These are phyloP conservation scores for Lampropteryx suffumata DNA, from an alignment of 2,888 invertebrate genomes.

Conservation along the genomic window DNA sequence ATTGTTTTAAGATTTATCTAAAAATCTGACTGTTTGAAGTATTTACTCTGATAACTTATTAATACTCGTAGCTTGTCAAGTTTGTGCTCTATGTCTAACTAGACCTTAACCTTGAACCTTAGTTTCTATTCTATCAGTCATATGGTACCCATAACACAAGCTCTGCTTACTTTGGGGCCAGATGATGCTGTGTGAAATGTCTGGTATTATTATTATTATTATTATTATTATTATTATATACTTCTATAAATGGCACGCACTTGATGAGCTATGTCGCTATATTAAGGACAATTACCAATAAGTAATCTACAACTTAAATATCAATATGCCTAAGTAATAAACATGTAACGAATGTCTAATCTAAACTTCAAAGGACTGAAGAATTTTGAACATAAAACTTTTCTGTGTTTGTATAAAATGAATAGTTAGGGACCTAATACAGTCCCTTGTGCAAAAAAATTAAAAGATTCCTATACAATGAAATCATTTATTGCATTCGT, in stretches of 20 bases:
- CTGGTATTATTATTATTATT: no score
- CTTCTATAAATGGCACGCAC: neutral
- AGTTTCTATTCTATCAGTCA: no score
- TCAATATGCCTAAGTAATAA: slow-evolving; percentile 10
- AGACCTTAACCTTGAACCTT: slow-evolving; percentile 1
- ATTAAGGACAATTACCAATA: slow-evolving; percentile 19
- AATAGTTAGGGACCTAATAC: slow-evolving; percentile 11
- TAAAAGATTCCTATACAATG: no score
- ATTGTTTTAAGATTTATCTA: slow-evolving; percentile 35
- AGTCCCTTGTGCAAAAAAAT: slow-evolving; percentile 4
- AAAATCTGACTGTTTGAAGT: slow-evolving; percentile 30
- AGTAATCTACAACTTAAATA: slow-evolving; percentile 12
- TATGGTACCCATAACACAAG: no score
- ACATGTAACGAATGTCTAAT: slow-evolving; percentile 3
- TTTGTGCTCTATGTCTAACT: no score
- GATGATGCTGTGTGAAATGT: no score
- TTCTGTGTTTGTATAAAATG: slow-evolving; percentile 9
- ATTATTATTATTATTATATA: no score
- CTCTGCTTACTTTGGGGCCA: no score
- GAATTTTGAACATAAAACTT: slow-evolving; percentile 6
- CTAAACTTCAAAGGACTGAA: slow-evolving; percentile 3
- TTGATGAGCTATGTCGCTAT: slow-evolving; percentile 14
- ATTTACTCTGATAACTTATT: slow-evolving; percentile 14
- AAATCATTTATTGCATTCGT: no score
- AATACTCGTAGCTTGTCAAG: slow-evolving; percentile 16